Evolutionary conservation across 2,113 vertebrate species (phyloP).

Genomic region (Seriola rivoliana): DNA sequence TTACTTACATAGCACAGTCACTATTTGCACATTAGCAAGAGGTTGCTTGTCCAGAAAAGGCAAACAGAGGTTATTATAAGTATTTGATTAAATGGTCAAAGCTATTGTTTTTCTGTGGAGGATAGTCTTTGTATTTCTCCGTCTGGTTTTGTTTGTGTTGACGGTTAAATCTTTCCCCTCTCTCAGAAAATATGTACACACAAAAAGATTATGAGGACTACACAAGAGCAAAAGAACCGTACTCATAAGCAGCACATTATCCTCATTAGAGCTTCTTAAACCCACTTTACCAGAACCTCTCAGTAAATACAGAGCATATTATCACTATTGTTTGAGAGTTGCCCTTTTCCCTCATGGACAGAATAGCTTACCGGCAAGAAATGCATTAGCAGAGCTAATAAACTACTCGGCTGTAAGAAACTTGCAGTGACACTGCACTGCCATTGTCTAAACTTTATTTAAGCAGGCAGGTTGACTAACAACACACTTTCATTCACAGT

Average conservation of each 20-base stretch:
- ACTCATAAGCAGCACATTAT: conserved; percentile 1
- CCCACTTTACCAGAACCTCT: conserved; percentile 1
- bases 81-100: background rate
- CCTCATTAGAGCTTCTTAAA: background rate
- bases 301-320: conserved; percentile 9
- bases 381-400: conserved; percentile 56
- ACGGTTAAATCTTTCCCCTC: background rate
- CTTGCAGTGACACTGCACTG: conserved; percentile 43
- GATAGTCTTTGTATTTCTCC: background rate
- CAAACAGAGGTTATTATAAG: background rate
- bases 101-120: background rate
- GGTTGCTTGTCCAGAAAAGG: background rate
- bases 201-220: background rate
- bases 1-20: background rate
- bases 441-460: conserved; percentile 52
- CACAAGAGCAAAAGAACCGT: background rate
- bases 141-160: conserved; percentile 12
- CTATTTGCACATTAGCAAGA: background rate
- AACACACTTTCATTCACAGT: conserved; percentile 41
- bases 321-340: conserved; percentile 27
- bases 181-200: background rate
- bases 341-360: conserved; percentile 17
- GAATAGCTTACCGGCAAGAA: conserved; percentile 41
- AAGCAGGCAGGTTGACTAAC: conserved; percentile 56
- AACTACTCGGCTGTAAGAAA: conserved; percentile 41